These are phyloP conservation scores for Sarcophaga carnaria DNA, from an alignment of 2,888 invertebrate species.

Conservation along the genomic window DNA sequence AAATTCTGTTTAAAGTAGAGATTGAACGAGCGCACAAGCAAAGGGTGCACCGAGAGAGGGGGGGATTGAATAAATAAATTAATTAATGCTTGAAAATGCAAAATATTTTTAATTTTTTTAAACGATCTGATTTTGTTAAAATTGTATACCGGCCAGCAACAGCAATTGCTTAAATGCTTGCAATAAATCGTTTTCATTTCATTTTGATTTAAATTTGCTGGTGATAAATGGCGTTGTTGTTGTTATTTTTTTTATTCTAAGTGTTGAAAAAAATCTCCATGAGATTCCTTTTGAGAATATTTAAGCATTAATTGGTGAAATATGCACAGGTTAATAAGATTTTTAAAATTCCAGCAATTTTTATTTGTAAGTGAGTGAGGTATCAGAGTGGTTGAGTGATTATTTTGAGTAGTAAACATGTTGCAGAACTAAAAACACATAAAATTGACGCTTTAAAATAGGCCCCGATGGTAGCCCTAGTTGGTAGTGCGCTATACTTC, in stretches of 20 bases:
- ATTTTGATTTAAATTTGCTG: not conserved
- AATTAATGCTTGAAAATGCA: not conserved
- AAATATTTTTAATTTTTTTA: not conserved
- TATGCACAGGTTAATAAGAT: no score
- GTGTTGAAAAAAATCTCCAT: not conserved
- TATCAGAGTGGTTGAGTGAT: no score
- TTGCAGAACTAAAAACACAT: no score
- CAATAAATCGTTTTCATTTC: not conserved
- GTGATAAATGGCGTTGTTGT: not conserved
- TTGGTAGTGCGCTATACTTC: no score
- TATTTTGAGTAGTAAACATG: no score
- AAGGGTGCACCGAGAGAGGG: not conserved
- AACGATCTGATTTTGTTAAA: not conserved
- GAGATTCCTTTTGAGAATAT: no score
- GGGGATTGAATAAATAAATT: not conserved
- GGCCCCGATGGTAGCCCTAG: no score
- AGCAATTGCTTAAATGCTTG: not conserved
- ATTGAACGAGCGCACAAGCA: not conserved
- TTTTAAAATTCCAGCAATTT: no score
- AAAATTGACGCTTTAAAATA: no score
- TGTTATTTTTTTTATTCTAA: not conserved
- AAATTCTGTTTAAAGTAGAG: conserved; percentile 1
- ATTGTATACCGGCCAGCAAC: no score
- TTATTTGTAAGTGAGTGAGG: no score
- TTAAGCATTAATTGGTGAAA: no score